Evolutionary conservation across 1,140 invertebrate genomes (phyloP).

Genomic region (Sycophaga agraensis): DNA sequence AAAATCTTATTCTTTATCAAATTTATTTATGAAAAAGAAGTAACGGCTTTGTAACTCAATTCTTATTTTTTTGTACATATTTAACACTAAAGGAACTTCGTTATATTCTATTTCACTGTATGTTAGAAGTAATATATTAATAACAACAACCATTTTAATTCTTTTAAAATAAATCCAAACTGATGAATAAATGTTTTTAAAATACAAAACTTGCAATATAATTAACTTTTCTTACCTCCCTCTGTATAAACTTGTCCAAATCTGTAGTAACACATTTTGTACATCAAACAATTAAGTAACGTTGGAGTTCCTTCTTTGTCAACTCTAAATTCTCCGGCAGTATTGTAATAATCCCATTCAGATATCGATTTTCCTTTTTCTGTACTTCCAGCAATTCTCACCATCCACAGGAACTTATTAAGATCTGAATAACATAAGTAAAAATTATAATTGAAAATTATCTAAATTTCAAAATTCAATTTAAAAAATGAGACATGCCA

Average conservation of each 20-base stretch:
- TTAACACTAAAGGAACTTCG: too few species aligned
- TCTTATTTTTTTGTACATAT: too few species aligned
- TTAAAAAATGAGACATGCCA: conserved; percentile 59
- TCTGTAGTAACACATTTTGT: conserved; percentile 95
- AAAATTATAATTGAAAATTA: background rate
- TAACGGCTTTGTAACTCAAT: too few species aligned
- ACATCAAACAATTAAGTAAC: conserved; percentile 91
- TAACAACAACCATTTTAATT: background rate
- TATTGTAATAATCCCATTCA: conserved; percentile 95
- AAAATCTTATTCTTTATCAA: too few species aligned
- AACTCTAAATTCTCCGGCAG: conserved; percentile 90
- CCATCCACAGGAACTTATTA: conserved; percentile 99
- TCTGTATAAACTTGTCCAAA: conserved; percentile 95
- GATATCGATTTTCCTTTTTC: conserved; percentile 92
- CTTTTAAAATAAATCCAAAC: background rate
- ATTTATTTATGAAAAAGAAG: too few species aligned
- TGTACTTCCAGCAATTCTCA: conserved; percentile 95
- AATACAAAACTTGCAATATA: too few species aligned
- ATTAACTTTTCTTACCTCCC: conserved; percentile 66
- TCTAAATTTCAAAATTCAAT: background rate
- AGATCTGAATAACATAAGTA: conserved; percentile 67
- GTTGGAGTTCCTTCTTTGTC: conserved; percentile 87
- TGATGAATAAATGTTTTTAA: too few species aligned
- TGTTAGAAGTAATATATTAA: too few species aligned
- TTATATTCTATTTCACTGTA: too few species aligned